Evolutionary conservation across 2,113 vertebrate genomes (phyloP), one percentile per base, ranked within the genome.

Genomic region (Varanus komodoensis): DNA sequence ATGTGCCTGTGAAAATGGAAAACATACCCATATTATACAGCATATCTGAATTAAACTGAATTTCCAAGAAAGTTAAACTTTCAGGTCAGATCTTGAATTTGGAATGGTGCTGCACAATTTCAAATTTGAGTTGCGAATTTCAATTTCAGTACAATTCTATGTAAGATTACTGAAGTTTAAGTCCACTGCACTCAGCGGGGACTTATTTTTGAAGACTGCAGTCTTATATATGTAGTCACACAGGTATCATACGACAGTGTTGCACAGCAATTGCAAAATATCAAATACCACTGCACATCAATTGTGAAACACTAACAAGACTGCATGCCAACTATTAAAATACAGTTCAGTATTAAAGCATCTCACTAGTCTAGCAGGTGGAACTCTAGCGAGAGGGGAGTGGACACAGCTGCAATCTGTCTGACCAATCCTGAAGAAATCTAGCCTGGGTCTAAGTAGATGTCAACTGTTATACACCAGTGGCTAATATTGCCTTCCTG

Each of bases 1-100:
- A 99, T 99, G 95, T 99, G 99, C 94, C 99, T 99, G 95, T 1
- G 32, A 94, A 93, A 95, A 93, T 2, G 89, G n/a, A 94, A 92
- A 1, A 79, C 2, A 78, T 81, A 92, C 7, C 23, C 80, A 5
- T 1, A 54, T 93, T 21, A 19, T 17, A 2, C 1, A 15, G 14
- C 67, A 73, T 1, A 64, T 81, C 25, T 34, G 82, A 29, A 80
- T 91, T 52, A 38, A n/a, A 15, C 69, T 69, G 21, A 64, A 19
- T 64, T 71, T 50, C n/a, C 67, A 80, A 19, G 48, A 48, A 79
- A 6, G 21, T 86, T 74, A 57, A 71, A 69, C 38, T 84, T 68
- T 1, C 90, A 75, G 12, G 0, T 32, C 11, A 68, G 89, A 12
- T 67, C 48, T 14, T 64, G 15, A 83, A 92, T 8, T 79, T 81